A percentile compares a stretch with the other conserved stretches of the same genome.
Evolutionary conservation across 2,888 invertebrate genomes (phyloP).

Genomic region (Helicoverpa assulta): DNA sequence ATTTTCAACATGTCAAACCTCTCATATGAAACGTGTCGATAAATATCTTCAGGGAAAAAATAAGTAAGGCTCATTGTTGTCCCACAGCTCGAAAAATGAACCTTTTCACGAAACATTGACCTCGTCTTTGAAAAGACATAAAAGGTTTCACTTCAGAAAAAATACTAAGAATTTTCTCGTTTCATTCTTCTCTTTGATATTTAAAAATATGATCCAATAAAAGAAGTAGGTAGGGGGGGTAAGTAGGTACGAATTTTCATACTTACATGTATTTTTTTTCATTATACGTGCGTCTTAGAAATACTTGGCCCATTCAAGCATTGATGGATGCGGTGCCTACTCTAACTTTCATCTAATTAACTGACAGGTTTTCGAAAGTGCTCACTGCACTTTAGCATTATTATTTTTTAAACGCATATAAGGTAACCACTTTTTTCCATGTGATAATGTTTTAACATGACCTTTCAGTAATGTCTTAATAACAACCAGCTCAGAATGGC

Average conservation of each 20-base stretch:
- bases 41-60: conserved; percentile 28
- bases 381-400: not conserved
- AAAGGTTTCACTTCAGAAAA: conserved; percentile 41
- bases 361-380: not conserved
- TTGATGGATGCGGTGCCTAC: no score
- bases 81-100: conserved; percentile 29
- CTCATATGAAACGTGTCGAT: conserved; percentile 3
- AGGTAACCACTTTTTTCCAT: not conserved
- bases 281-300: no score
- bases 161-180: conserved; percentile 35
- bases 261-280: not conserved
- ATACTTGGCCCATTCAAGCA: no score
- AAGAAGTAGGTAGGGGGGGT: conserved; percentile 4
- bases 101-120: conserved; percentile 46
- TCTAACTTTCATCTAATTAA: no score
- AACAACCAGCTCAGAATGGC: conserved; percentile 2
- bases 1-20: conserved; percentile 24
- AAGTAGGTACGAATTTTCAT: not conserved
- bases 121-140: conserved; percentile 39
- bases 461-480: conserved; percentile 4
- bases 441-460: not conserved
- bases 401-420: not conserved
- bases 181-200: conserved; percentile 28
- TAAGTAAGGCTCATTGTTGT: conserved; percentile 23
- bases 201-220: conserved; percentile 34